Percentiles rank a stretch among this genome's conserved stretches.
phyloP scores from a whole-genome alignment of 30 jellyfish, hydroid and myxozoan species.

The Turritopsis rubra region DNA sequence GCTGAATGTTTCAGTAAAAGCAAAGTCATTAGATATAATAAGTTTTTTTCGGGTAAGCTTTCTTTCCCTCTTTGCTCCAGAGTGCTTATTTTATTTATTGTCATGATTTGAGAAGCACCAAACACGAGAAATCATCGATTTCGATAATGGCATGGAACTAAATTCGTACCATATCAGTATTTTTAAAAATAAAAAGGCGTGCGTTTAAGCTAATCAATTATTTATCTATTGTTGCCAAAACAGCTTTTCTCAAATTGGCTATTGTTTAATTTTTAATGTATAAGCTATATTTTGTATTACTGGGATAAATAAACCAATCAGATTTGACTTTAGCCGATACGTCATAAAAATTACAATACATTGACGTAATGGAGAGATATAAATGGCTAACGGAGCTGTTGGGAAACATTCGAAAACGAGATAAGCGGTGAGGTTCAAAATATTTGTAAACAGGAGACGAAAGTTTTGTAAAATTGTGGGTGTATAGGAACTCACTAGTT shows the following conservation, averaged over 20 bases:
- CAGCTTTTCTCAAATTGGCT: background rate
- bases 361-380: background rate
- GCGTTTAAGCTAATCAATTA: background rate
- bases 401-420: background rate
- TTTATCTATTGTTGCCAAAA: background rate
- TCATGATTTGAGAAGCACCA: no score
- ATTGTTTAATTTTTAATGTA: background rate
- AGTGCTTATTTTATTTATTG: no score
- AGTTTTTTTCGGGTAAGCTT: no score
- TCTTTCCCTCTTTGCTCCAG: no score
- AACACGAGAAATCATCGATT: no score
- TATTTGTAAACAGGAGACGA: slow-evolving; percentile 16
- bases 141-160: no score
- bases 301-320: background rate
- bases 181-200: background rate
- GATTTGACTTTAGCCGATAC: background rate
- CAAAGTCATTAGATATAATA: no score
- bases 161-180: no score
- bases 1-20: no score
- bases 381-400: background rate
- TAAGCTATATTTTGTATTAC: background rate
- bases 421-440: background rate
- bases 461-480: slow-evolving; percentile 34
- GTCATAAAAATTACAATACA: background rate
- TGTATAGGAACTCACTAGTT: slow-evolving; percentile 21